Conservation (phyloP, 1,140 invertebrate species). For the Trinorchestia longiramus region DNA sequence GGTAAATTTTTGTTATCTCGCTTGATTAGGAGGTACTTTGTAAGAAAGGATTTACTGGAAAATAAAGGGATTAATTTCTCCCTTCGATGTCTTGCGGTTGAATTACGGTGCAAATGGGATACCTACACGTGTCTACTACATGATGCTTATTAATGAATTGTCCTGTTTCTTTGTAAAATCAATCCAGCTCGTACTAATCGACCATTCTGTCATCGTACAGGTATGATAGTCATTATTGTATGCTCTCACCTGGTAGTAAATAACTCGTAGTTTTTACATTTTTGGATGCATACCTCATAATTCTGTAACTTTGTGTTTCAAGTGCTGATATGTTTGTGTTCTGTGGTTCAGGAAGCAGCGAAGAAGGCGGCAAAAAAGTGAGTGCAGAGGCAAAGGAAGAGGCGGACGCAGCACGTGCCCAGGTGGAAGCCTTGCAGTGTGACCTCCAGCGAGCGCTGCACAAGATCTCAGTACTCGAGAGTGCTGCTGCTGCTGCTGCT, state of each 20-base stretch:
- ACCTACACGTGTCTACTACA: not conserved
- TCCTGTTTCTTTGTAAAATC: not conserved
- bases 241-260: not conserved
- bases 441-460: conserved; percentile 37
- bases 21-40: no score
- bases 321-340: not conserved
- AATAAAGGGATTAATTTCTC: no score
- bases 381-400: not conserved
- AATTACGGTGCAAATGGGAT: not conserved
- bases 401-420: not conserved
- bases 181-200: not conserved
- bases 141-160: not conserved
- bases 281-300: not conserved
- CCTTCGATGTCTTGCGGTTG: no score
- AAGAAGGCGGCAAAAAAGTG: not conserved
- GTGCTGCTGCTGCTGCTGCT: conserved; percentile 12
- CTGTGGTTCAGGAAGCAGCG: not conserved
- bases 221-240: not conserved
- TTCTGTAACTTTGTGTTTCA: not conserved
- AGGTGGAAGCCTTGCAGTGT: conserved; percentile 27
- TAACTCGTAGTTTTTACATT: not conserved
- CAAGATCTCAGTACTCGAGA: not conserved
- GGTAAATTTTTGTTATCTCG: no score
- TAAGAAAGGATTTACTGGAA: no score
- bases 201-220: not conserved